A percentile compares a stretch with the other conserved stretches of the same genome.
Conservation (phyloP, 2,113 vertebrate genomes). For the Patagioenas fasciata region DNA sequence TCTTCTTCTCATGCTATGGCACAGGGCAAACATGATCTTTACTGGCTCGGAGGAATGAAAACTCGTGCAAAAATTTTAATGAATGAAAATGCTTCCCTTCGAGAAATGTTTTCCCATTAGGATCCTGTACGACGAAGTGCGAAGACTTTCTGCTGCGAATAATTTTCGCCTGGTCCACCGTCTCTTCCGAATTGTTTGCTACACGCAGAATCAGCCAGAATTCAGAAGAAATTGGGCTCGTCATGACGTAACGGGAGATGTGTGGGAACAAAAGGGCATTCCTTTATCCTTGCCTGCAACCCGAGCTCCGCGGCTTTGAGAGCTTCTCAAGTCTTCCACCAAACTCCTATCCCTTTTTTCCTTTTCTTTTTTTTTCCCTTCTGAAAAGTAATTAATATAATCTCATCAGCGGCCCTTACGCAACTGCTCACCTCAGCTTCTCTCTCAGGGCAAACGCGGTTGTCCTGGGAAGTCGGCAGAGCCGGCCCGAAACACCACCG, state of each 20-base stretch:
- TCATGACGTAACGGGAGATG: slow-evolving; percentile 76
- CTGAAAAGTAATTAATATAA: slow-evolving; percentile 64
- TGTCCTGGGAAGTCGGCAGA: neutral
- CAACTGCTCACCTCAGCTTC: slow-evolving; percentile 72
- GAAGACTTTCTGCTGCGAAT: neutral
- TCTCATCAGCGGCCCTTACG: slow-evolving; percentile 56
- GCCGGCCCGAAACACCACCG: neutral
- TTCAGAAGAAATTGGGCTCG: slow-evolving; percentile 64
- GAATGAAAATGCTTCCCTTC: neutral
- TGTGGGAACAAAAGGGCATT: slow-evolving; percentile 78
- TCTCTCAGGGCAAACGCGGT: slow-evolving; percentile 16
- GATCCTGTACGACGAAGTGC: neutral
- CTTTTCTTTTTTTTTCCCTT: too few relatives aligned
- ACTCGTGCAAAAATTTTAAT: neutral
- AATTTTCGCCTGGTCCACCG: neutral
- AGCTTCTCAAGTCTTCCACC: slow-evolving; percentile 59
- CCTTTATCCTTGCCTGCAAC: slow-evolving; percentile 74
- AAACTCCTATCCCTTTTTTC: slow-evolving; percentile 21
- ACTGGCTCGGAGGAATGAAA: neutral
- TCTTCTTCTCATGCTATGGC: neutral
- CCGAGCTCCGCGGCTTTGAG: slow-evolving; percentile 69
- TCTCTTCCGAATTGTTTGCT: slow-evolving; percentile 37
- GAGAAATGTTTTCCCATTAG: neutral
- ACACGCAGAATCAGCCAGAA: slow-evolving; percentile 47
- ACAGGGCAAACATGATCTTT: neutral